Conservation (phyloP, 2,888 invertebrate species). For the Folsomia candida region DNA sequence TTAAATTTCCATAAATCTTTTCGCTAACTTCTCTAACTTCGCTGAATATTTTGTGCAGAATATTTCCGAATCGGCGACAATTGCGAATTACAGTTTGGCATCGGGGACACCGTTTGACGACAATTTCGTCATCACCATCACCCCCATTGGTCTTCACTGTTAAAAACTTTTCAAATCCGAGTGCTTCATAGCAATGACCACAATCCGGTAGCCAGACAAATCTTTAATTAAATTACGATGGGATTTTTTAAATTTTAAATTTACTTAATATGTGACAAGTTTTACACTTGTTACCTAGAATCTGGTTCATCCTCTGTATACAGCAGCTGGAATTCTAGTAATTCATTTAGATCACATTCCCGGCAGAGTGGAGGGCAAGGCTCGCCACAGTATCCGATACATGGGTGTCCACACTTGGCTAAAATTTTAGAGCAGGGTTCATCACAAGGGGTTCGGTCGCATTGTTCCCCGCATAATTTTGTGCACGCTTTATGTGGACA, state of each 20-base stretch:
- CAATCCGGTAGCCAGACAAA: slow-evolving; percentile 50
- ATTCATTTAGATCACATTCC: slow-evolving; percentile 57
- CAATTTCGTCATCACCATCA: no score
- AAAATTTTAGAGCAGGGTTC: slow-evolving; percentile 53
- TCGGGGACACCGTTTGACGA: slow-evolving; percentile 20
- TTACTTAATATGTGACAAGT: no score
- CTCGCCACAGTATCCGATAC: slow-evolving; percentile 68
- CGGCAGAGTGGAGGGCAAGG: slow-evolving; percentile 64
- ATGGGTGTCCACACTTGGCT: slow-evolving; percentile 55
- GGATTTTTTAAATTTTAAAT: no score
- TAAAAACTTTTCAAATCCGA: slow-evolving; percentile 52
- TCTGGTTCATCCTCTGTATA: slow-evolving; percentile 35
- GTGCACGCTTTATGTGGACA: slow-evolving; percentile 36
- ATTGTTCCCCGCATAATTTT: slow-evolving; percentile 51
- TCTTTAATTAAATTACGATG: no score
- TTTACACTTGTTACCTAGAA: no score
- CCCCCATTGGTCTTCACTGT: slow-evolving; percentile 18
- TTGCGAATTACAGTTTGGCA: slow-evolving; percentile 24
- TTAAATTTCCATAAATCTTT: slow-evolving; percentile 49
- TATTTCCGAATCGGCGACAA: slow-evolving; percentile 27
- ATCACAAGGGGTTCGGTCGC: slow-evolving; percentile 53
- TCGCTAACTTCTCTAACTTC: slow-evolving; percentile 40
- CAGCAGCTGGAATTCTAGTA: slow-evolving; percentile 28
- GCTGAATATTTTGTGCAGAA: slow-evolving; percentile 32
- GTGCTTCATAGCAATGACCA: slow-evolving; percentile 54